These are phyloP conservation scores for Danio albolineatus DNA, from an alignment of 2,797 vertebrate species.

Conservation along the genomic window DNA sequence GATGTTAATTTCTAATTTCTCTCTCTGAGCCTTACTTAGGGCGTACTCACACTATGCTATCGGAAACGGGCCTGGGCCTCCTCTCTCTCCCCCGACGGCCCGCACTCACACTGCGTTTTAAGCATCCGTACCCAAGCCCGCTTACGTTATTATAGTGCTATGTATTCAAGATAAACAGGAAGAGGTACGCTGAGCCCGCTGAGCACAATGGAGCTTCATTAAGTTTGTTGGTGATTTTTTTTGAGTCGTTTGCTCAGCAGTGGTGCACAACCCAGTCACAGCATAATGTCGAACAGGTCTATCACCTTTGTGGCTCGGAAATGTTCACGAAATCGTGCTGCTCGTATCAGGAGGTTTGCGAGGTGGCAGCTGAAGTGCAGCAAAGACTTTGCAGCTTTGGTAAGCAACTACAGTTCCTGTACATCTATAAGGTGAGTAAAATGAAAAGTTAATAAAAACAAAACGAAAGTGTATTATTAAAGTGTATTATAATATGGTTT, in stretches of 20 bases:
- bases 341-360: too few relatives aligned
- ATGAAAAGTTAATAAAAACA: background rate
- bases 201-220: background rate
- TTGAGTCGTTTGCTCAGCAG: too few relatives aligned
- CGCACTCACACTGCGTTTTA: too few relatives aligned
- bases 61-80: too few relatives aligned
- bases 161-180: conserved; percentile 1
- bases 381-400: too few relatives aligned
- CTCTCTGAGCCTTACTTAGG: background rate
- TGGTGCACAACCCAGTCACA: conserved; percentile 1
- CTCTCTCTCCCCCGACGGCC: too few relatives aligned
- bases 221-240: conserved; percentile 14
- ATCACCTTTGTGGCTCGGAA: too few relatives aligned
- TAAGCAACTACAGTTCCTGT: conserved; percentile 3
- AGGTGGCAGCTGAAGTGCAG: too few relatives aligned
- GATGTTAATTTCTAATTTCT: background rate
- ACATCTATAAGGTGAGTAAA: conserved; percentile 13
- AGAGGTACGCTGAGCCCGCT: background rate
- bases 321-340: too few relatives aligned
- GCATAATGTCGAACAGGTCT: too few relatives aligned
- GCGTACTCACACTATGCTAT: too few relatives aligned
- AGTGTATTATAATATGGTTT: background rate
- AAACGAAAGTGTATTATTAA: background rate
- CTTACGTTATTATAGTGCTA: conserved; percentile 14
- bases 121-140: background rate